phyloP scores from a whole-genome alignment of 2,797 vertebrate species.

The Acomys russatus region DNA sequence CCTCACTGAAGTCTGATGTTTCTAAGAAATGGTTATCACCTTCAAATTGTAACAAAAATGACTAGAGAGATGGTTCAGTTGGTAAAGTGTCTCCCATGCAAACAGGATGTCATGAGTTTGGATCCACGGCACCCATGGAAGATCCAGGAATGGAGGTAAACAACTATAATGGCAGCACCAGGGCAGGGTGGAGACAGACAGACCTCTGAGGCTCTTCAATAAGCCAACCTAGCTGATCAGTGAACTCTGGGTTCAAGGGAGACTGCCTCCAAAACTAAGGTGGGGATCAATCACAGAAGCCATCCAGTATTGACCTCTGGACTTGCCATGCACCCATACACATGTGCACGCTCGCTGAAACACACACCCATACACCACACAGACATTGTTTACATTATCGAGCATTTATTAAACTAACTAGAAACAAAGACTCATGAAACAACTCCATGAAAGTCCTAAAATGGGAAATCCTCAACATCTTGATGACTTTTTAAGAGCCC shows the following conservation, averaged over 20 bases:
- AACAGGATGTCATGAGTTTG: background rate
- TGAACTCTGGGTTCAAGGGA: background rate
- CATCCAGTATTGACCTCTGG: background rate
- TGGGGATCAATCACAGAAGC: background rate
- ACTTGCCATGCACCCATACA: background rate
- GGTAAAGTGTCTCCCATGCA: background rate
- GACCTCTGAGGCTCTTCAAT: background rate
- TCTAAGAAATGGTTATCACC: background rate
- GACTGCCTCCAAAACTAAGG: background rate
- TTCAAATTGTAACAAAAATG: slow-evolving; percentile 39
- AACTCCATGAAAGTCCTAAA: background rate
- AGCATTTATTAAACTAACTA: background rate
- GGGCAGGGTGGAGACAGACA: background rate
- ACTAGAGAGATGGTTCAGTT: background rate
- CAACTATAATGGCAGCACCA: background rate
- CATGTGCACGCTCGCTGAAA: background rate
- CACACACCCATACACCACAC: background rate
- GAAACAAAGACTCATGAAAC: background rate
- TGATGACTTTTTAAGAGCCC: background rate
- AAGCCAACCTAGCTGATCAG: background rate
- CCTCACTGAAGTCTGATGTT: background rate
- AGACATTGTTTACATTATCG: background rate
- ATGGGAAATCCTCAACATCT: background rate
- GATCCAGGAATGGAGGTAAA: background rate
- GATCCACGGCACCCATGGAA: background rate